These are phyloP conservation scores for Tridacna crocea DNA, from an alignment of 2,888 invertebrate species.

Conservation along the genomic window DNA sequence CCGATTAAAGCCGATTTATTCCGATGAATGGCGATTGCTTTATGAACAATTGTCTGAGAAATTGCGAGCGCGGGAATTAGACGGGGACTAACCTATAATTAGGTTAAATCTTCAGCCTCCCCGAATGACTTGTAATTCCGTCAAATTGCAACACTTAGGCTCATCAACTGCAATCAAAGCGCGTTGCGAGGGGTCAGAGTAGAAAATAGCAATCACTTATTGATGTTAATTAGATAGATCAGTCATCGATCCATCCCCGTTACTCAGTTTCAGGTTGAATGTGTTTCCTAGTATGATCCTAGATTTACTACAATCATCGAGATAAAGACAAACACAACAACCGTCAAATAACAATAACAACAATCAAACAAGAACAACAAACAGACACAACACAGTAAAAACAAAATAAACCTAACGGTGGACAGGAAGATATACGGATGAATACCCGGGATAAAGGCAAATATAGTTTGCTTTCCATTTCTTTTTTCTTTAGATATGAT, in stretches of 20 bases:
- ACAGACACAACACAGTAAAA: no score
- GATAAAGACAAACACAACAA: no score
- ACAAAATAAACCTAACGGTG: no score
- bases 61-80: conserved; percentile 37
- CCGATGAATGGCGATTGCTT: conserved; percentile 43
- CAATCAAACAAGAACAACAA: no score
- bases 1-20: conserved; percentile 23
- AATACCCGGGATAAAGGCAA: no score
- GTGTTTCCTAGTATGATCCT: no score
- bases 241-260: background rate
- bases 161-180: conserved; percentile 52
- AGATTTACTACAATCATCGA: no score
- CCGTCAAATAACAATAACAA: no score
- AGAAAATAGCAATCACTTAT: conserved; percentile 32
- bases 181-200: conserved; percentile 33
- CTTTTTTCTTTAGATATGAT: no score
- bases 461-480: no score
- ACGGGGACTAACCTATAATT: conserved; percentile 24
- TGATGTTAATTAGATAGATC: conserved; percentile 23
- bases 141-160: conserved; percentile 50
- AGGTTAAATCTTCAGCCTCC: conserved; percentile 17
- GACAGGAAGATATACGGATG: no score
- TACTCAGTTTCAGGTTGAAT: background rate
- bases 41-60: conserved; percentile 51
- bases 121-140: conserved; percentile 53